Percentiles rank a stretch among this genome's conserved stretches.
Evolutionary conservation across 2,888 invertebrate genomes (phyloP).

Genomic region (Tolmerus cingulatus): DNA sequence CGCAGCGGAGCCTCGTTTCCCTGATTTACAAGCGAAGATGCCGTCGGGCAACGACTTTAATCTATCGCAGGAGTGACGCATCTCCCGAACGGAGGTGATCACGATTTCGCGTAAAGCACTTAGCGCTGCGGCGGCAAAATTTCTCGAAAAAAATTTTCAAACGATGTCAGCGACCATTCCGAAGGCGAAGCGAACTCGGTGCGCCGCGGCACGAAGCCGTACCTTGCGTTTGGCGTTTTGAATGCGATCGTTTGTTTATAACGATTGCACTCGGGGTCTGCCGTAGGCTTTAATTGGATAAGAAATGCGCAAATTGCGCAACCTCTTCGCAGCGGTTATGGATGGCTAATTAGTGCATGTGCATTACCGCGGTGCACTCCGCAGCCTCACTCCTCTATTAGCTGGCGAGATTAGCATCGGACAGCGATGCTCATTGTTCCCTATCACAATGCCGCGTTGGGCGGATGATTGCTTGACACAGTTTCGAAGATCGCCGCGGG

Average conservation of each 20-base stretch:
- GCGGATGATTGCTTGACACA: constrained; percentile 38
- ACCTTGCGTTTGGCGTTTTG: background rate
- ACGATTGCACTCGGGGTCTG: background rate
- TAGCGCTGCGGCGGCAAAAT: background rate
- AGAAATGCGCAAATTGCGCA: constrained; percentile 16
- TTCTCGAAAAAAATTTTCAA: background rate
- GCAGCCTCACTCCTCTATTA: background rate
- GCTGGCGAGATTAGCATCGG: constrained; percentile 21
- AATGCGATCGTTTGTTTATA: background rate
- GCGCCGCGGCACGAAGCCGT: background rate
- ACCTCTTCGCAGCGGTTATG: background rate
- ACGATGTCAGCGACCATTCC: constrained; percentile 23
- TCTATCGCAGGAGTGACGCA: background rate
- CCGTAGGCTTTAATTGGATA: constrained; percentile 29
- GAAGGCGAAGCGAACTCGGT: background rate
- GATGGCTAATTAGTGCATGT: constrained; percentile 41
- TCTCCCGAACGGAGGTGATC: constrained; percentile 5
- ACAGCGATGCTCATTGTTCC: constrained; percentile 18
- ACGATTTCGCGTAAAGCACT: constrained; percentile 31
- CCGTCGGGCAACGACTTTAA: background rate
- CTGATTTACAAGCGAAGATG: background rate
- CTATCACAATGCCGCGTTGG: background rate
- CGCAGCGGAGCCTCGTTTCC: background rate
- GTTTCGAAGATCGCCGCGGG: constrained; percentile 21
- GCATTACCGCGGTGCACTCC: background rate